A percentile compares a stretch with the other conserved stretches of the same genome.
These are phyloP conservation scores for Micromussa lordhowensis DNA, from an alignment of 92 coral and sea anemone species.

Conservation along the genomic window DNA sequence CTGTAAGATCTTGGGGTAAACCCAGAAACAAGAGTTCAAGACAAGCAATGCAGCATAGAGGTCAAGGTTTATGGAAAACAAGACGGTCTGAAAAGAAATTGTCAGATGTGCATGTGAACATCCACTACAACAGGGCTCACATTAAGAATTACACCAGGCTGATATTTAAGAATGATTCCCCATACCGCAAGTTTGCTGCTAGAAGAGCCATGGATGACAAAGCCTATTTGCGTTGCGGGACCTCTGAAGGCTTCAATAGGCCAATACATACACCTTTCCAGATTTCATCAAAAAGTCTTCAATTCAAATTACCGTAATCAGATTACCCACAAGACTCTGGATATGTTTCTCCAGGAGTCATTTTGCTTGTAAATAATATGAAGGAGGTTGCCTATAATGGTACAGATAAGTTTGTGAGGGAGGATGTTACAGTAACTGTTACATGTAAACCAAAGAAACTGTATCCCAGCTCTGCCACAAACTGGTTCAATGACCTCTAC, in stretches of 20 bases:
- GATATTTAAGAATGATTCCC: constrained; percentile 41
- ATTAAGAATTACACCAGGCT: constrained; percentile 41
- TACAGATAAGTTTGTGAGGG: constrained; percentile 34
- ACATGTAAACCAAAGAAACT: constrained; percentile 55
- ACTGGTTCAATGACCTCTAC: constrained; percentile 66
- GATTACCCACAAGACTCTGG: constrained; percentile 69
- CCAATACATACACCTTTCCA: constrained; percentile 59
- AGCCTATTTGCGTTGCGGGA: constrained; percentile 57
- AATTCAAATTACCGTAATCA: constrained; percentile 56
- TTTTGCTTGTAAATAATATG: constrained; percentile 57
- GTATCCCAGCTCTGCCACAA: constrained; percentile 63
- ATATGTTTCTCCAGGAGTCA: constrained; percentile 65
- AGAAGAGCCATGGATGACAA: constrained; percentile 61
- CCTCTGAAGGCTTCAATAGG: constrained; percentile 59
- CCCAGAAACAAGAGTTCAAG: constrained; percentile 38
- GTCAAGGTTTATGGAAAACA: constrained; percentile 29
- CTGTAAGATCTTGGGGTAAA: constrained; percentile 55
- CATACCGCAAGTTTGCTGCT: constrained; percentile 26
- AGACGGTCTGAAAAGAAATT: constrained; percentile 20
- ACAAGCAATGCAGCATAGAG: constrained; percentile 27
- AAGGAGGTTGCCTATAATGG: constrained; percentile 35
- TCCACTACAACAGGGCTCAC: constrained; percentile 39
- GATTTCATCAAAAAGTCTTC: constrained; percentile 40
- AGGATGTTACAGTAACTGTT: constrained; percentile 39
- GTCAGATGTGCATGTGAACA: too few species aligned